Percentiles rank a stretch among this genome's conserved stretches.
Conservation (phyloP, 2,888 invertebrate species). For the Deilephila elpenor region DNA sequence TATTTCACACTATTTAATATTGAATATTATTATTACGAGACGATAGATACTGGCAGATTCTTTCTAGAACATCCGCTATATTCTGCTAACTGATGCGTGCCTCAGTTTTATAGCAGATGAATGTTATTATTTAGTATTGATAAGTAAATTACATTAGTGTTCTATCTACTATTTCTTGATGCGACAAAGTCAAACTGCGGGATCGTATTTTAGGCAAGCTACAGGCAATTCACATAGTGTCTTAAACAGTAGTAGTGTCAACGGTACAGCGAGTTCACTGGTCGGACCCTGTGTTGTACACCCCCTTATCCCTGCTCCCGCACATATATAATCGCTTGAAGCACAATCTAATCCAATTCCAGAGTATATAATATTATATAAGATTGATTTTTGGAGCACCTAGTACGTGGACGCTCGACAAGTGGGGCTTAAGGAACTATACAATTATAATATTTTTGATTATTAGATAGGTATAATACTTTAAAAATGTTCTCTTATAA, state of each 20-base stretch:
- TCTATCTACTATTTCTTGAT: not conserved
- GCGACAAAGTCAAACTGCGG: conserved; percentile 24
- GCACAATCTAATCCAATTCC: conserved; percentile 6
- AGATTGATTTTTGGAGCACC: conserved; percentile 14
- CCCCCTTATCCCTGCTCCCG: not conserved
- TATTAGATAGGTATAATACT: too few species aligned
- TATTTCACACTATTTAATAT: too few species aligned
- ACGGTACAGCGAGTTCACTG: conserved; percentile 10
- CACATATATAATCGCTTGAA: conserved; percentile 14
- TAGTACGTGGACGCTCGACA: not conserved
- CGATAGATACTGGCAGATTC: too few species aligned
- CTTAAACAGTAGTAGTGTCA: conserved; percentile 31
- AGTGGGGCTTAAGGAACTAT: not conserved
- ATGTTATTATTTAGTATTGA: not conserved
- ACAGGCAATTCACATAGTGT: conserved; percentile 33
- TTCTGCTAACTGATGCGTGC: too few species aligned
- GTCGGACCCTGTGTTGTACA: conserved; percentile 15
- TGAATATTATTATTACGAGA: too few species aligned
- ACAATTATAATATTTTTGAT: too few species aligned
- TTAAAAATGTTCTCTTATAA: too few species aligned
- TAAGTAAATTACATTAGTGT: not conserved
- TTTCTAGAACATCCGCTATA: too few species aligned
- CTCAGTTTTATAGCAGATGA: too few species aligned
- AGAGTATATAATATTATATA: not conserved
- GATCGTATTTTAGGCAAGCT: conserved; percentile 15